A percentile compares a stretch with the other conserved stretches of the same genome.
Evolutionary conservation across 2,113 vertebrate species (phyloP).

Genomic region (Microcebus tavaratra): DNA sequence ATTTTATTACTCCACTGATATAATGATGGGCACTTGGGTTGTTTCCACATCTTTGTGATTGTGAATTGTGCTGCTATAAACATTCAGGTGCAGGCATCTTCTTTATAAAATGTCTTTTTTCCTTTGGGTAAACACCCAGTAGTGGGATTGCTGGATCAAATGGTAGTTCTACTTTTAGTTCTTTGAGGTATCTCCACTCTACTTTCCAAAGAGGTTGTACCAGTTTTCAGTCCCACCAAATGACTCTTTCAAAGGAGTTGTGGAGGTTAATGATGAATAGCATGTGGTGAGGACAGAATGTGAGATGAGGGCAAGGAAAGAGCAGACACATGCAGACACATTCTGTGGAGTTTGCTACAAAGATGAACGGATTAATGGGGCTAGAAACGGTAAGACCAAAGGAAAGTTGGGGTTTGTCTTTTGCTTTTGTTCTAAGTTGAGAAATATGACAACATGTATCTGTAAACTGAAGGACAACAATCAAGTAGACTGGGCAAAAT

Average conservation of each 20-base stretch:
- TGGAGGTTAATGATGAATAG: neutral
- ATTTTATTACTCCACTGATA: no score
- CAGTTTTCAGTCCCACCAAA: neutral
- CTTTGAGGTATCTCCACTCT: no score
- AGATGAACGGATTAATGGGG: neutral
- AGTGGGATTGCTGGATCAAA: no score
- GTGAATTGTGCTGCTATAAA: no score
- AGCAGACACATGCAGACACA: neutral
- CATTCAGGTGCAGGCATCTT: no score
- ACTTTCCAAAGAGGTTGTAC: no score
- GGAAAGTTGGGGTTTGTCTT: neutral
- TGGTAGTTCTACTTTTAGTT: no score
- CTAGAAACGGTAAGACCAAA: neutral
- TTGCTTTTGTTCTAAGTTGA: neutral
- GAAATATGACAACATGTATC: neutral
- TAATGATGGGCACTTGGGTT: no score
- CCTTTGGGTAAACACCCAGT: no score
- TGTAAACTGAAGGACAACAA: neutral
- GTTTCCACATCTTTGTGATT: no score
- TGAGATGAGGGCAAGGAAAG: neutral
- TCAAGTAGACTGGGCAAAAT: neutral
- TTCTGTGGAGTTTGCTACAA: neutral
- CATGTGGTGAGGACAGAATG: neutral
- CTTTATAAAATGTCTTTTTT: no score
- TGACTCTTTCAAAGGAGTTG: neutral